A percentile compares a stretch with the other conserved stretches of the same genome.
Evolutionary conservation across 2,113 vertebrate genomes (phyloP).

Genomic region (Abramis brama): DNA sequence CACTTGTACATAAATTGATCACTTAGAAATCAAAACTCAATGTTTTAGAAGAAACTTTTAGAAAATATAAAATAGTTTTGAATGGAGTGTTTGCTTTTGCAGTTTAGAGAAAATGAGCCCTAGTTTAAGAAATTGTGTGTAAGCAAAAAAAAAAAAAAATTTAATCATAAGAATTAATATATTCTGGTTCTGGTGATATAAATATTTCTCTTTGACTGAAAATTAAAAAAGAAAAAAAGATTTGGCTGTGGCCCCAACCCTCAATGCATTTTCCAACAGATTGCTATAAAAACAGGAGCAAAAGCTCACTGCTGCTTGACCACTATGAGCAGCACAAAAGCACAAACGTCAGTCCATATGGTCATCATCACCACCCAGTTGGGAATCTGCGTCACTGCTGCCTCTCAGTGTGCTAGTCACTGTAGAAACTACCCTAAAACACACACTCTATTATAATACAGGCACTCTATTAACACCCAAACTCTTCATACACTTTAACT

Average conservation of each 20-base stretch:
- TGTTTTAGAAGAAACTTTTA: too few species aligned
- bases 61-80: too few species aligned
- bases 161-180: neutral
- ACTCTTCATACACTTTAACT: neutral
- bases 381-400: conserved; percentile 1
- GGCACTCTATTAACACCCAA: neutral
- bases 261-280: neutral
- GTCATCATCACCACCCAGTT: neutral
- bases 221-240: too few species aligned
- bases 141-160: too few species aligned
- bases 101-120: too few species aligned
- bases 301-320: neutral
- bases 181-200: neutral
- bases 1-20: too few species aligned
- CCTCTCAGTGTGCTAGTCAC: conserved; percentile 4
- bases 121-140: too few species aligned
- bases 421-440: neutral
- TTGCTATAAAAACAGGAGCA: neutral
- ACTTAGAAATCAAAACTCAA: too few species aligned
- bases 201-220: too few species aligned
- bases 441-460: neutral
- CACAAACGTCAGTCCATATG: neutral
- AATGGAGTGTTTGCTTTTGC: too few species aligned
- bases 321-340: neutral
- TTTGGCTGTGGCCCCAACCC: neutral